A percentile compares a stretch with the other conserved stretches of the same genome.
Evolutionary conservation across 2,888 invertebrate genomes (phyloP).

Genomic region (Ectemnius lituratus): DNA sequence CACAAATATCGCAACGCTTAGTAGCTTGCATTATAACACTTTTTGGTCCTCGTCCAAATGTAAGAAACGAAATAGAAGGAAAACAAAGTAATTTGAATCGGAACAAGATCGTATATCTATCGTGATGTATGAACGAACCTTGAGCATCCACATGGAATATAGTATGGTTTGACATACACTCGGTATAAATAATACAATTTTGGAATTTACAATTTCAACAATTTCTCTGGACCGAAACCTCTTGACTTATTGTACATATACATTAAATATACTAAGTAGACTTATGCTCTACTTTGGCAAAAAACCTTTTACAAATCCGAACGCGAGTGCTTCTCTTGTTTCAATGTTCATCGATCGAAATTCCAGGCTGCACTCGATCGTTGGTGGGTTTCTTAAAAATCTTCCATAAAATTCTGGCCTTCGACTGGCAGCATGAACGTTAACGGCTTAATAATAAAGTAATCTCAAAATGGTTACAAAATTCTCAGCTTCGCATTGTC

Average conservation of each 20-base stretch:
- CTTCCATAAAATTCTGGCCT: constrained; percentile 54
- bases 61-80: constrained; percentile 40
- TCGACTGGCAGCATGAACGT: constrained; percentile 56
- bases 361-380: constrained; percentile 18
- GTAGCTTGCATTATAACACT: background rate
- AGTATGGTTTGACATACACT: constrained; percentile 46
- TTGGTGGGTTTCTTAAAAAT: constrained; percentile 47
- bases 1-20: constrained; percentile 16
- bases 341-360: constrained; percentile 29
- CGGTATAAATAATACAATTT: constrained; percentile 55
- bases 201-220: constrained; percentile 68
- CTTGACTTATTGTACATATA: constrained; percentile 58
- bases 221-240: constrained; percentile 38
- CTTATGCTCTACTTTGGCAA: constrained; percentile 71
- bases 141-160: constrained; percentile 42
- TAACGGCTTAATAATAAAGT: constrained; percentile 55
- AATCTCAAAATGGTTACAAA: constrained; percentile 69
- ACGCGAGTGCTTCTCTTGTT: constrained; percentile 32
- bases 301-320: constrained; percentile 64
- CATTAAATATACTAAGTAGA: constrained; percentile 67
- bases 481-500: constrained; percentile 47
- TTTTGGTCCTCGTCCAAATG: constrained; percentile 63
- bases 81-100: constrained; percentile 36
- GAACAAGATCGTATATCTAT: constrained; percentile 39
- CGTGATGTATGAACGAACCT: constrained; percentile 42